Evolutionary conservation across 2,888 invertebrate species (phyloP).

Genomic region (Craniophora ligustri): DNA sequence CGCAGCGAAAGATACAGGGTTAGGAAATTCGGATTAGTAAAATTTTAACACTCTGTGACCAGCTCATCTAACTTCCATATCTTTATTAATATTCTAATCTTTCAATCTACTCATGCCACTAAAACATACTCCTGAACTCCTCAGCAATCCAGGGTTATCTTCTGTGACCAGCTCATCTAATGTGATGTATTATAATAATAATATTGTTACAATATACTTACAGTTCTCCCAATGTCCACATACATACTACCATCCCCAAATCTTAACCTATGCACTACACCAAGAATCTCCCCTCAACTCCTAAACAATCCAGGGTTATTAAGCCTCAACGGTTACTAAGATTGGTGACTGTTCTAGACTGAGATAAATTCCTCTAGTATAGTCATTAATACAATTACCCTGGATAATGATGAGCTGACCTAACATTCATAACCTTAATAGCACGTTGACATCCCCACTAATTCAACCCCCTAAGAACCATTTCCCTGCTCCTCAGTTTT

Average conservation of each 20-base stretch:
- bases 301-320: too few relatives aligned
- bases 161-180: conserved; percentile 96
- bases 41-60: background rate
- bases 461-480: background rate
- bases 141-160: conserved; percentile 54
- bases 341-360: too few relatives aligned
- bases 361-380: too few relatives aligned
- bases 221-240: too few relatives aligned
- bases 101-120: background rate
- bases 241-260: too few relatives aligned
- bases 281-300: too few relatives aligned
- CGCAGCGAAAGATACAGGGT: conserved; percentile 10
- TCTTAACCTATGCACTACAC: too few relatives aligned
- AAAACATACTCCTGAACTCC: background rate
- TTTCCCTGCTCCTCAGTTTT: background rate
- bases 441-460: background rate
- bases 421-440: background rate
- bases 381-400: too few relatives aligned
- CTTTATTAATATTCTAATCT: background rate
- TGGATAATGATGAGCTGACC: background rate
- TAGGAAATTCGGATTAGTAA: background rate
- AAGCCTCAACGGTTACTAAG: too few relatives aligned
- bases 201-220: too few relatives aligned
- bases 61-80: background rate
- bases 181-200: too few relatives aligned